Evolutionary conservation across 1,140 invertebrate genomes (phyloP).

Genomic region (Lethrus apterus): DNA sequence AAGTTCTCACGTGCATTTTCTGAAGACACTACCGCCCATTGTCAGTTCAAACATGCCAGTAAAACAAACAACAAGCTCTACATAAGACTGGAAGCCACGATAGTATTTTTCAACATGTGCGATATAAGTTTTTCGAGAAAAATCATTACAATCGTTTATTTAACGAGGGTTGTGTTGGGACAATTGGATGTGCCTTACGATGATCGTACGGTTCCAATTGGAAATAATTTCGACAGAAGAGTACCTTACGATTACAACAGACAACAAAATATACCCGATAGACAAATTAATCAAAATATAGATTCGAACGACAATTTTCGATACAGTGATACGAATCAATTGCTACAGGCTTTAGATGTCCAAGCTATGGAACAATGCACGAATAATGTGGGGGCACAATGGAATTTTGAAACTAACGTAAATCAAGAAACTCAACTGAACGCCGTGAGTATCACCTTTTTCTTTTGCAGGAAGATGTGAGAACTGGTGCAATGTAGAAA

Average conservation of each 20-base stretch:
- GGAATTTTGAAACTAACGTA: slow-evolving; percentile 82
- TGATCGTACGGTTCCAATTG: neutral
- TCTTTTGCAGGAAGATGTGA: neutral
- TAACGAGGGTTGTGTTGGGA: neutral
- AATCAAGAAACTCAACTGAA: slow-evolving; percentile 72
- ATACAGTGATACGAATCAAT: slow-evolving; percentile 38
- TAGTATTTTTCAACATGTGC: neutral
- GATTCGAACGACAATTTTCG: slow-evolving; percentile 7
- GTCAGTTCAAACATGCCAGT: slow-evolving; percentile 22
- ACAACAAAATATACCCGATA: neutral
- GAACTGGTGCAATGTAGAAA: too few species aligned
- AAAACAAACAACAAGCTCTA: slow-evolving; percentile 14
- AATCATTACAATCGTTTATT: neutral
- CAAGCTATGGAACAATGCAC: slow-evolving; percentile 69
- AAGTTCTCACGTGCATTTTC: slow-evolving; percentile 21
- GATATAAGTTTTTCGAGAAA: too few species aligned
- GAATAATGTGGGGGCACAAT: slow-evolving; percentile 73
- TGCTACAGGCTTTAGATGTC: slow-evolving; percentile 63
- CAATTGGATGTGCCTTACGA: neutral
- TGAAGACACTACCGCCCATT: slow-evolving; percentile 18
- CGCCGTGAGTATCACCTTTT: slow-evolving; percentile 57
- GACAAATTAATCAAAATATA: slow-evolving; percentile 27
- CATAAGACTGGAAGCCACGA: neutral
- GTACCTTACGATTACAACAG: neutral
- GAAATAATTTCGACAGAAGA: neutral